Percentiles rank a stretch among this genome's conserved stretches.
phyloP scores from a whole-genome alignment of 2,888 invertebrate species.

The Pachymerium ferrugineum region DNA sequence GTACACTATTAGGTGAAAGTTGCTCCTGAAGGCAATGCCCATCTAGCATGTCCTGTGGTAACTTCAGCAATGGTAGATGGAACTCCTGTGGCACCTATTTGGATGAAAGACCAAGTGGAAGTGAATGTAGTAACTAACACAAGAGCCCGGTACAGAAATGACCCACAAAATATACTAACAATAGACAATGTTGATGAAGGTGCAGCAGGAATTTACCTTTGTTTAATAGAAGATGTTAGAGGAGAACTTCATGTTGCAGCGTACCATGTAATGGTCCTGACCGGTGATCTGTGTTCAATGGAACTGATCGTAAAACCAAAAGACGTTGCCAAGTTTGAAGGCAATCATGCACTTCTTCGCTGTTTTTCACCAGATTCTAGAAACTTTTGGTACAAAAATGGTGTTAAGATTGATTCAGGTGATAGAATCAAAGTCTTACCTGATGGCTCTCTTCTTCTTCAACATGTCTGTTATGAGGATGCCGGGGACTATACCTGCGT shows the following conservation, averaged over 20 bases:
- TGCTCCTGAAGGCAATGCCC: neutral
- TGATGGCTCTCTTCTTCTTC: neutral
- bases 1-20: too few relatives aligned
- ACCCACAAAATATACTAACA: neutral
- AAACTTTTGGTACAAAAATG: constrained; percentile 10
- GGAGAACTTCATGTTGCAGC: neutral
- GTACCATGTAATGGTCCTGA: neutral
- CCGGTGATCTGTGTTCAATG: neutral
- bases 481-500: neutral
- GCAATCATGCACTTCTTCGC: neutral
- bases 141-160: neutral
- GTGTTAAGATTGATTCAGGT: neutral
- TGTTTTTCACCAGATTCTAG: neutral
- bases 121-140: neutral
- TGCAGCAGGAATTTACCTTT: neutral
- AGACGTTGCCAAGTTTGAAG: neutral
- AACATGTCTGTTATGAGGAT: neutral
- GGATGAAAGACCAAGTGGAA: neutral
- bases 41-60: neutral
- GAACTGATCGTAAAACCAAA: neutral
- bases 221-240: neutral
- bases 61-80: neutral
- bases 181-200: neutral
- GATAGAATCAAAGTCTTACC: neutral
- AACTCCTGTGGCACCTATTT: neutral